These are phyloP conservation scores for Phoxinus dragarum DNA, from an alignment of 2,797 vertebrate species.

Conservation along the genomic window DNA sequence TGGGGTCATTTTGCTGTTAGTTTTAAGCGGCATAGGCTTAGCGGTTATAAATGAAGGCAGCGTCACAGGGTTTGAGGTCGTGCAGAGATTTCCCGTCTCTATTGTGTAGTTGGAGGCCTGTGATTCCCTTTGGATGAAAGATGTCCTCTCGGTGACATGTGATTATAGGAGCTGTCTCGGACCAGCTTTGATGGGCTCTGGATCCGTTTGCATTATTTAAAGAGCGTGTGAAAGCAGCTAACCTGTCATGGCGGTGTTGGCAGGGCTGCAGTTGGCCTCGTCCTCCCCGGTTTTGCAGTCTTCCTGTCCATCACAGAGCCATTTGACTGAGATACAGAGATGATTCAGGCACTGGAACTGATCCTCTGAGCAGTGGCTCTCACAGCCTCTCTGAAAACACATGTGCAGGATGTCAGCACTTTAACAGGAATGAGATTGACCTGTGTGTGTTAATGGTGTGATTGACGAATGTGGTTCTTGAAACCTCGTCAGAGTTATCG, in stretches of 20 bases:
- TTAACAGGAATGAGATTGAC: neutral
- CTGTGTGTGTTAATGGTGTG: neutral
- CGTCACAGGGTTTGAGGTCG: neutral
- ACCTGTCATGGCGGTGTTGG: slow-evolving; percentile 55
- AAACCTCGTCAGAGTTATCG: slow-evolving; percentile 87
- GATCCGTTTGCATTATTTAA: slow-evolving; percentile 35
- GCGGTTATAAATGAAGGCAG: neutral
- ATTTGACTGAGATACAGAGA: slow-evolving; percentile 83
- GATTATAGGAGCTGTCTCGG: slow-evolving; percentile 21
- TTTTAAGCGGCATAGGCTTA: neutral
- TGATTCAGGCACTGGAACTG: slow-evolving; percentile 86
- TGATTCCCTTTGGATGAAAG: slow-evolving; percentile 10
- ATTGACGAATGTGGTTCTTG: neutral
- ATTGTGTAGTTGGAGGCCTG: neutral
- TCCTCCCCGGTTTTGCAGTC: slow-evolving; percentile 87
- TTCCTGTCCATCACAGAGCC: slow-evolving; percentile 87
- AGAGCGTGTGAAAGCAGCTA: slow-evolving; percentile 7
- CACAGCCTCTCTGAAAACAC: slow-evolving; percentile 81
- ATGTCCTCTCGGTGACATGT: slow-evolving; percentile 7
- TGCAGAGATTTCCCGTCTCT: neutral
- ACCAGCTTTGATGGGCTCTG: slow-evolving; percentile 21
- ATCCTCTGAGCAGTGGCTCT: slow-evolving; percentile 81
- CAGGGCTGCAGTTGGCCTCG: slow-evolving; percentile 78
- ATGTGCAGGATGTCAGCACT: neutral
- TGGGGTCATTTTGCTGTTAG: neutral